A percentile compares a stretch with the other conserved stretches of the same genome.
phyloP scores from a whole-genome alignment of 1,140 invertebrate genomes.

The Idris sp. region DNA sequence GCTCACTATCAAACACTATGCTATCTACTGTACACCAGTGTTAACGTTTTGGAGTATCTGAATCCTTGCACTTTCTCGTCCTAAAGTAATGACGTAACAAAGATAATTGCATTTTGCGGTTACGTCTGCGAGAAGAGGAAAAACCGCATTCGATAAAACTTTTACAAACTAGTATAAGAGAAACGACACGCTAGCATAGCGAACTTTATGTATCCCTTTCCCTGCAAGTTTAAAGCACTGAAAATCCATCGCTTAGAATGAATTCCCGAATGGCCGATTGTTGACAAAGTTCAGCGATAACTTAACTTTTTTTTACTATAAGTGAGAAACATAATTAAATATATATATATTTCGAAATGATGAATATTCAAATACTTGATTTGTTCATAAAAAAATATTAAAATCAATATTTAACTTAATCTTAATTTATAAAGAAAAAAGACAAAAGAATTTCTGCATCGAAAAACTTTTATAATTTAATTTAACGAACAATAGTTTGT shows the following conservation, averaged over 20 bases:
- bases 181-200: conserved; percentile 38
- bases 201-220: conserved; percentile 43
- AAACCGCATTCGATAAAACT: conserved; percentile 71
- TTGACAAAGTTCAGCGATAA: conserved; percentile 28
- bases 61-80: conserved; percentile 54
- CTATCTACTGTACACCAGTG: conserved; percentile 44
- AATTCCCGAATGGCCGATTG: conserved; percentile 46
- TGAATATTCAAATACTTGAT: too few species aligned
- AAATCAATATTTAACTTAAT: too few species aligned
- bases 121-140: conserved; percentile 55
- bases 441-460: too few species aligned
- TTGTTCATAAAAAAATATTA: too few species aligned
- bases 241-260: conserved; percentile 48
- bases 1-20: conserved; percentile 53
- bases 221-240: conserved; percentile 19
- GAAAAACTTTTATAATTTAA: too few species aligned
- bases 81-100: conserved; percentile 62
- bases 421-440: too few species aligned
- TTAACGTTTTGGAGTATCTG: conserved; percentile 49
- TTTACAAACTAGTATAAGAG: conserved; percentile 62
- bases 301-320: conserved; percentile 22
- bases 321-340: conserved; percentile 21
- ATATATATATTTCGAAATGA: too few species aligned
- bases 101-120: conserved; percentile 70
- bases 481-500: too few species aligned